Base-by-base conservation (phyloP, 1,140 invertebrate genomes). In the Cotesia vestalis region DNA sequence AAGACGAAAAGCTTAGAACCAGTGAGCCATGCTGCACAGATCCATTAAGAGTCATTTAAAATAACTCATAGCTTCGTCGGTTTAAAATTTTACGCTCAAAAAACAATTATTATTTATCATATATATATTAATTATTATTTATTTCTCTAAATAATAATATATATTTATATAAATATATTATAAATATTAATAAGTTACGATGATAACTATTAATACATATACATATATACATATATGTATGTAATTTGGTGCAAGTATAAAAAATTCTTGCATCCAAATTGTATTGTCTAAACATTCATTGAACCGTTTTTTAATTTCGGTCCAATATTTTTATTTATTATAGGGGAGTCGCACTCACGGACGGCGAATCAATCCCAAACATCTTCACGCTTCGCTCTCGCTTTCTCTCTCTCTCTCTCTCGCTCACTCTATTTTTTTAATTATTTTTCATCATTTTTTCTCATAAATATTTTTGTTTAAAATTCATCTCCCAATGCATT, bases 211-310 rank as follows among this genome's bases (percentile, higher is more conserved):
- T 46, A 11, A 46, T 46, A 46, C 40, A 46, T 46, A 46, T 46
- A 46, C 40, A 46, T 46, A 46, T 61, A 70, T 34, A 70, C 17
- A 59, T 62, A 57, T 68, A 57, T 68, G 14, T 52, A 35, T 63
- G 51, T 66, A 36, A 66, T 62, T 66, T 73, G 59, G 46, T 38
- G 57, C 61, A 59, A 64, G 69, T 51, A 66, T n/a, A 72, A 72
- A 72, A 67, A 46, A 46, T 27, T 61, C 70, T 72, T 72, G 70
- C 70, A 66, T 62, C 63, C 70, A 66, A 72, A 72, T 62, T 38
- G 71, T 72, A 72, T 72, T 72, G 71, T 72, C 71, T 72, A 72
- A 72, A 67, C 64, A 55, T 72, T 55, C 9, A 59, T 72, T 72
- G 71, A 67, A 34, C 71, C 71, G 64, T 66, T 67, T 72, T 66